Conservation (phyloP, 2,113 vertebrate species). For the Chrysochloris asiatica region DNA sequence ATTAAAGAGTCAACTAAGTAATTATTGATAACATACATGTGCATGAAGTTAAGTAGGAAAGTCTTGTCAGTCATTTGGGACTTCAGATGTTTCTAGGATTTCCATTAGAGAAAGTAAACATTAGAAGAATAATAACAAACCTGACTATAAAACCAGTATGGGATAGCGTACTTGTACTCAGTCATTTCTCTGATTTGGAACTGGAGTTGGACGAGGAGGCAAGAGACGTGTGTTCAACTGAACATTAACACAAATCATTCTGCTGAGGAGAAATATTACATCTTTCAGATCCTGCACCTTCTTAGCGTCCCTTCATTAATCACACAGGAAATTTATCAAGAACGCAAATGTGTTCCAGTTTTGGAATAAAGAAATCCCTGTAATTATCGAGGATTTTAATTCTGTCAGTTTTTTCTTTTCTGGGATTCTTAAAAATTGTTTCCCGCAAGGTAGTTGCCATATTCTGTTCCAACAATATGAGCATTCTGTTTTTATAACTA, state of each 20-base stretch:
- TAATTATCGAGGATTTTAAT: not conserved
- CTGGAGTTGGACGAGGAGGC: not conserved
- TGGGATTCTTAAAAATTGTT: slow-evolving; percentile 1
- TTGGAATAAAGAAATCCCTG: not conserved
- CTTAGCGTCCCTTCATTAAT: not conserved
- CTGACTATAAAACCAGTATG: slow-evolving; percentile 12
- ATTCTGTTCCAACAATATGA: slow-evolving; percentile 33
- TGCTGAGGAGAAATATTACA: not conserved
- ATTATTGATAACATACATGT: slow-evolving; percentile 50
- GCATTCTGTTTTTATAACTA: slow-evolving; percentile 50
- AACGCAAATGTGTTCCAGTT: not conserved
- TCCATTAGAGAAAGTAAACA: slow-evolving; percentile 13
- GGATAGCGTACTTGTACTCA: not conserved
- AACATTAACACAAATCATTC: not conserved
- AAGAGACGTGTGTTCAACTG: not conserved
- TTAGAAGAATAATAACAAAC: slow-evolving; percentile 4
- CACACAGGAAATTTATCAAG: not conserved
- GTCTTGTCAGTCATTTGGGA: slow-evolving; percentile 13
- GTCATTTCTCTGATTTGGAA: not conserved
- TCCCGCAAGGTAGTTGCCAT: not conserved
- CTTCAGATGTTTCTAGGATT: slow-evolving; percentile 48
- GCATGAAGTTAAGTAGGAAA: slow-evolving; percentile 54
- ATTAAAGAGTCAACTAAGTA: slow-evolving; percentile 59
- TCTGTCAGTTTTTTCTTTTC: not conserved
- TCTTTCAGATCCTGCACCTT: not conserved